Evolutionary conservation across 2,888 invertebrate species (phyloP).

Genomic region (Coenonympha glycerion): DNA sequence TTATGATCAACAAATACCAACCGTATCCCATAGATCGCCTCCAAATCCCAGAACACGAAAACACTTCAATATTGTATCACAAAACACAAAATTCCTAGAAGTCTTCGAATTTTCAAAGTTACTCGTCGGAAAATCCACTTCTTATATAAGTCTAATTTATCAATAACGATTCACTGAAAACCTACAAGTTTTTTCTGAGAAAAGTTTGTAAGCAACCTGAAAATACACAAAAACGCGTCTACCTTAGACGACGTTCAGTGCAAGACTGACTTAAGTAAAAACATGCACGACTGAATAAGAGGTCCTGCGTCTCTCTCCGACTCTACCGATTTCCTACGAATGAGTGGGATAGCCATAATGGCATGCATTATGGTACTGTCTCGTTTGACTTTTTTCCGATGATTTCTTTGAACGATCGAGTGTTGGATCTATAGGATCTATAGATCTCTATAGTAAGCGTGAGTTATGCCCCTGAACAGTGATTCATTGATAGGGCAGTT

Average conservation of each 20-base stretch:
- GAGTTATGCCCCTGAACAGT: conserved; percentile 57
- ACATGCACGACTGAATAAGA: conserved; percentile 50
- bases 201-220: conserved; percentile 14
- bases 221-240: conserved; percentile 30
- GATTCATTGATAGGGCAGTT: conserved; percentile 48
- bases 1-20: conserved; percentile 27
- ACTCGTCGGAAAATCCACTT: conserved; percentile 4
- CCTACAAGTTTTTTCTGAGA: conserved; percentile 4
- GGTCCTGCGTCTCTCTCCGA: conserved; percentile 37
- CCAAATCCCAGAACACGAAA: conserved; percentile 36
- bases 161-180: conserved; percentile 5
- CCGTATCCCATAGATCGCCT: conserved; percentile 34
- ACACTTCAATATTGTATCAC: conserved; percentile 34
- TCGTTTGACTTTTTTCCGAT: conserved; percentile 59
- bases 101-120: conserved; percentile 13
- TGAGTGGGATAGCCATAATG: conserved; percentile 52
- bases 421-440: conserved; percentile 59
- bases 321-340: conserved; percentile 20
- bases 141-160: conserved; percentile 8
- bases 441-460: conserved; percentile 60
- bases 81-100: conserved; percentile 32
- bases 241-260: conserved; percentile 23
- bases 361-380: conserved; percentile 66
- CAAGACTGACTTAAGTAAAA: conserved; percentile 44
- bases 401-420: conserved; percentile 67